Evolutionary conservation across 2,113 vertebrate species (phyloP), one percentile per base, ranked within the genome.

Genomic region (Prionailurus bengalensis): DNA sequence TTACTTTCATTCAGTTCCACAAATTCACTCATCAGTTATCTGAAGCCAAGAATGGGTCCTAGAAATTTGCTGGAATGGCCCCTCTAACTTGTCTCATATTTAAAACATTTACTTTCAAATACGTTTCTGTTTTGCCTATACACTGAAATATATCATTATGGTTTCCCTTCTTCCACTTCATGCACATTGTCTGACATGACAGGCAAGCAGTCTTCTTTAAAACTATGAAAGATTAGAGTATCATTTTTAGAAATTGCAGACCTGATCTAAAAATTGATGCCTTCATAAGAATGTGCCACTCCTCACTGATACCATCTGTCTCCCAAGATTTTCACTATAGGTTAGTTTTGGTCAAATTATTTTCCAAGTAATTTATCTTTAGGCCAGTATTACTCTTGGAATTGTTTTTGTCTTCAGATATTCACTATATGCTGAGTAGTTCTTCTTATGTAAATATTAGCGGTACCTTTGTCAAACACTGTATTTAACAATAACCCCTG

Each of bases 291-390:
- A 89, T 17, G 2, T 83, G 23, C 15, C 73, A 89, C 3, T 65
- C 23, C 84, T 94, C 29, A 70, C 12, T 36, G 63, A 96, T 53
- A 92, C 36, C n/a, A 15, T 78, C 70, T 74, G n/a, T 85, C 14
- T 95, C 53, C 27, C 1, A 13, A 21, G 15, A 88, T 68, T 42
- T 82, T 85, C 73, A 74, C 27, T 70, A 27, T 21, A 74, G 61
- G 21, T 87, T 89, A 90, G 70, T 51, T 88, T 97, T 92, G 65
- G 92, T 94, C 25, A 45, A 65, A 78, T 89, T 53, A 82, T 70
- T 95, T 96, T 88, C 61, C 53, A 89, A 83, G 5, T 39, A 79
- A 74, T 58, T 65, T 79, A 73, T 91, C 7, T 10, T 68, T 90
- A 95, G 94, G 5, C 48, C 79, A 55, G 36, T 21, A 53, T 8